Conservation (phyloP, 2,113 vertebrate genomes). For the Narcine bancroftii region DNA sequence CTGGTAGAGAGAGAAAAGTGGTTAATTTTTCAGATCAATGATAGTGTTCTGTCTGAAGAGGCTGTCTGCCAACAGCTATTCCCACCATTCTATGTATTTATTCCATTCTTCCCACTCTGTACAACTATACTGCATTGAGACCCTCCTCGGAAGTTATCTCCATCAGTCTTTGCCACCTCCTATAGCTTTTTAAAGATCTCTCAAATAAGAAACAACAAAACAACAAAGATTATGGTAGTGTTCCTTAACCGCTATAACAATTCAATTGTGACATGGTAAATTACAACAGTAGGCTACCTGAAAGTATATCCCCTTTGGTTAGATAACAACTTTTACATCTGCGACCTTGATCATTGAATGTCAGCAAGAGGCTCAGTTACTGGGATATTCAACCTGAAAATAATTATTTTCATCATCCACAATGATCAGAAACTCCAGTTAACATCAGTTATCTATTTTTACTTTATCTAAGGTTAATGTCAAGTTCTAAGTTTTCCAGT, state of each 20-base stretch:
- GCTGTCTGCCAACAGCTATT: too few relatives aligned
- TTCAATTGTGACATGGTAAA: too few relatives aligned
- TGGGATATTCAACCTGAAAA: background rate
- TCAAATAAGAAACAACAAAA: background rate
- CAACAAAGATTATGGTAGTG: too few relatives aligned
- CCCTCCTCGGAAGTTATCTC: background rate
- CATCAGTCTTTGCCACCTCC: background rate
- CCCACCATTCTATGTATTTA: background rate
- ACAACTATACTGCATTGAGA: background rate
- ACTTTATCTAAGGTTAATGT: background rate
- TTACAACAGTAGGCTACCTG: background rate
- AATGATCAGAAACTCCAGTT: background rate
- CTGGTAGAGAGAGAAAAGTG: too few relatives aligned
- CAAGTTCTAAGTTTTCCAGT: background rate
- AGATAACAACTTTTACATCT: background rate
- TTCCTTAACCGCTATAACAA: too few relatives aligned
- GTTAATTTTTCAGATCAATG: too few relatives aligned
- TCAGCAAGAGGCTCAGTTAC: background rate
- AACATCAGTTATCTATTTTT: background rate
- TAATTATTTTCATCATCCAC: background rate
- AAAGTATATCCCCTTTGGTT: background rate
- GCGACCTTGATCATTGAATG: background rate
- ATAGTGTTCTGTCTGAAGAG: too few relatives aligned
- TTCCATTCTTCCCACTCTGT: background rate
- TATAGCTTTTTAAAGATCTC: background rate